A percentile compares a stretch with the other conserved stretches of the same genome.
Conservation (phyloP, 2,888 invertebrate genomes). For the Camptogramma bilineatum region DNA sequence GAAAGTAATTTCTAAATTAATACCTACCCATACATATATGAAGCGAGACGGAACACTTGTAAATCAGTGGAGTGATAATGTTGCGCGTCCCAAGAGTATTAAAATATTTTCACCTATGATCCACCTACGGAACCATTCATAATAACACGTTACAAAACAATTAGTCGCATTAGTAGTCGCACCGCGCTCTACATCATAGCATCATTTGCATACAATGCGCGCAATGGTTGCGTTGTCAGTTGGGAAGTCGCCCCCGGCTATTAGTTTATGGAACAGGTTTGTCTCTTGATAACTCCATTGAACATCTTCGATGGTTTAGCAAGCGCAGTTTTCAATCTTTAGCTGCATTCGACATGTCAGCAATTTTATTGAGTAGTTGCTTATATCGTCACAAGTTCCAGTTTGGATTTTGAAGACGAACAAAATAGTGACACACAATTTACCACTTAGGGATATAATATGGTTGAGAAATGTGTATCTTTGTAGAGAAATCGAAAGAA, state of each 20-base stretch:
- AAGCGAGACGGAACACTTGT: too few relatives aligned
- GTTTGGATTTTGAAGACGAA: background rate
- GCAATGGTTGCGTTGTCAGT: constrained; percentile 57
- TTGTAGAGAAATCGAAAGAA: too few relatives aligned
- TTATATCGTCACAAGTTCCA: too few relatives aligned
- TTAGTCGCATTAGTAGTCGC: constrained; percentile 56
- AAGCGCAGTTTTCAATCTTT: background rate
- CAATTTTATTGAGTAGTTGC: background rate
- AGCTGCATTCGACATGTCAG: too few relatives aligned
- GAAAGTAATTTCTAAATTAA: too few relatives aligned
- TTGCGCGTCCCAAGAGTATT: background rate
- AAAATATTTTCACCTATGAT: constrained; percentile 3
- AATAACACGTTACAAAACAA: constrained; percentile 50
- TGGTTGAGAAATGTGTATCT: too few relatives aligned
- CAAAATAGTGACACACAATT: too few relatives aligned
- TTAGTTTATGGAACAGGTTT: constrained; percentile 31
- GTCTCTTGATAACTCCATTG: constrained; percentile 33
- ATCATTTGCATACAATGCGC: constrained; percentile 74
- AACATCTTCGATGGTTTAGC: constrained; percentile 23
- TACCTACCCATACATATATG: too few relatives aligned
- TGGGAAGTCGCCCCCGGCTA: constrained; percentile 51
- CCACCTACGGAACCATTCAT: constrained; percentile 19
- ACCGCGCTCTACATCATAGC: constrained; percentile 60
- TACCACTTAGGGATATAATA: too few relatives aligned
- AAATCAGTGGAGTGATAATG: background rate